A percentile compares a stretch with the other conserved stretches of the same genome.
phyloP scores from a whole-genome alignment of 2,797 vertebrate genomes.

The Karalla daura region DNA sequence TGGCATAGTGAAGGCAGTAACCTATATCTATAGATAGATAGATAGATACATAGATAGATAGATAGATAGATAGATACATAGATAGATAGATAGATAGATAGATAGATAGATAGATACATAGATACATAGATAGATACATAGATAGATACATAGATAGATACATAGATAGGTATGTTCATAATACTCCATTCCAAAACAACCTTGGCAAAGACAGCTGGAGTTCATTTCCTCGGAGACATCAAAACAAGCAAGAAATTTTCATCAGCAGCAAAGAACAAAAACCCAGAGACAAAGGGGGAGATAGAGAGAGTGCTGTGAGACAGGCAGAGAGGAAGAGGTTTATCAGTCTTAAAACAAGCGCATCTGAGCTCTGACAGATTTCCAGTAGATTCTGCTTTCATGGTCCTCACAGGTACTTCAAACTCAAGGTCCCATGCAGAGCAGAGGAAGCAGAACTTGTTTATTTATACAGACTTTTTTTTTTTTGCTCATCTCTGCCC shows the following conservation, averaged over 20 bases:
- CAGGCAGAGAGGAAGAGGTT: constrained; percentile 12
- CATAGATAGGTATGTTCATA: constrained; percentile 7
- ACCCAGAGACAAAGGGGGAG: constrained; percentile 26
- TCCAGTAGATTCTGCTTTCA: constrained; percentile 47
- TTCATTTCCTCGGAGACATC: constrained; percentile 45
- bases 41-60: not conserved
- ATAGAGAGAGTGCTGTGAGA: constrained; percentile 22
- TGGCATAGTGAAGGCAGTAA: constrained; percentile 17
- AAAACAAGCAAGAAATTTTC: constrained; percentile 42
- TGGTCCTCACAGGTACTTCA: constrained; percentile 46
- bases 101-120: not conserved
- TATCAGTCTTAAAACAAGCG: constrained; percentile 27
- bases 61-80: not conserved
- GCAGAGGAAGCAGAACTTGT: constrained; percentile 12
- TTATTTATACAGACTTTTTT: not conserved
- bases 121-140: not conserved
- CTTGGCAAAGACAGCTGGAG: constrained; percentile 38
- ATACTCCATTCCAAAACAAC: constrained; percentile 33
- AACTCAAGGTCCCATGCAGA: constrained; percentile 26
- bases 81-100: not conserved
- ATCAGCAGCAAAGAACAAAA: constrained; percentile 35
- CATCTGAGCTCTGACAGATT: constrained; percentile 38
- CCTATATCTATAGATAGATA: too few species aligned
- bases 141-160: not conserved
- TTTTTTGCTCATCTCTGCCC: not conserved